Conservation (phyloP, 2,113 vertebrate genomes). For the Leiothrix lutea region DNA sequence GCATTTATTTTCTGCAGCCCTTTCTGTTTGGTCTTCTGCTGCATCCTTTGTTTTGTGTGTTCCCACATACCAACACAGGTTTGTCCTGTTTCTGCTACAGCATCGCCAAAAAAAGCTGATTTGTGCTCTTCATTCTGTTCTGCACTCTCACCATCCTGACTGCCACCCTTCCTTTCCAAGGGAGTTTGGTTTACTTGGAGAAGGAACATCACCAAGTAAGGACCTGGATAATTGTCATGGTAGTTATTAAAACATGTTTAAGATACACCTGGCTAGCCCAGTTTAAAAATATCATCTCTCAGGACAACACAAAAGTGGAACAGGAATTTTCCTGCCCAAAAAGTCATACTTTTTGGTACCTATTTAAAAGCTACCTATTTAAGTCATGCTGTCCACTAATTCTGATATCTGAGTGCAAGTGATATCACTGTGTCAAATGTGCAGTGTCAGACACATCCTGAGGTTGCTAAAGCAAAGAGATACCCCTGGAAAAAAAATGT, state of each 20-base stretch:
- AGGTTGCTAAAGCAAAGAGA: not conserved
- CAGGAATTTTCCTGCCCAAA: not conserved
- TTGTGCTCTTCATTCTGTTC: not conserved
- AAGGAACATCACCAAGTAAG: not conserved
- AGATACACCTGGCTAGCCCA: not conserved
- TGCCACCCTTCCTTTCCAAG: not conserved
- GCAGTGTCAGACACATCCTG: not conserved
- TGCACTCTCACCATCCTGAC: not conserved
- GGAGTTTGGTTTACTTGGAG: not conserved
- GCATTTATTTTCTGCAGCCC: slow-evolving; percentile 26
- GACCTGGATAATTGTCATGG: fast-evolving
- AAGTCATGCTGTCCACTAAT: not conserved
- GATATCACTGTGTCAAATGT: not conserved
- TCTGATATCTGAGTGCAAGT: not conserved
- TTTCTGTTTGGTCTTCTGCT: not conserved
- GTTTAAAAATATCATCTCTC: not conserved
- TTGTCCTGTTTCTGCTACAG: not conserved
- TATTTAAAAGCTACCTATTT: not conserved
- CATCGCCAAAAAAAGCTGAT: not conserved
- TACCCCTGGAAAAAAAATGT: not conserved
- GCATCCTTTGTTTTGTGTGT: not conserved
- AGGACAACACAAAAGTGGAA: not conserved
- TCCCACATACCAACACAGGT: not conserved
- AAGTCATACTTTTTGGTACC: not conserved
- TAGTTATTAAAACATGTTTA: not conserved